These are phyloP conservation scores for Haemorhous mexicanus DNA, from an alignment of 2,113 vertebrate genomes.

Conservation along the genomic window DNA sequence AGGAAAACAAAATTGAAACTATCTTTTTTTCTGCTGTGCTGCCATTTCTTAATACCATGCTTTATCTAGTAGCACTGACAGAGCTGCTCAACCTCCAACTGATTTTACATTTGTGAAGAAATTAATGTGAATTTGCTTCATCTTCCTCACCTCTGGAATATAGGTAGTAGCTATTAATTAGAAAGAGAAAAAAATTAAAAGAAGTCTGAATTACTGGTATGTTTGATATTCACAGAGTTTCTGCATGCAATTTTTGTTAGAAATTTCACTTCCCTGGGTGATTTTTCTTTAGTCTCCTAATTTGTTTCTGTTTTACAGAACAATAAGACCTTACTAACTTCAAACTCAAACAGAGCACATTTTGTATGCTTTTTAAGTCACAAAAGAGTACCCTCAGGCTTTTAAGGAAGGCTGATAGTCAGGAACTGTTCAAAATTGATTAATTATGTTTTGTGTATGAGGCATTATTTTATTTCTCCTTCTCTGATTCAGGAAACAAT, in stretches of 20 bases:
- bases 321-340: not conserved
- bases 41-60: not conserved
- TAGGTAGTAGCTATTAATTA: not conserved
- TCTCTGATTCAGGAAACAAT: not conserved
- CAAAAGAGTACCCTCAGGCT: not conserved
- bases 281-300: not conserved
- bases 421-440: not conserved
- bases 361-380: not conserved
- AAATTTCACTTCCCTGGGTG: not conserved
- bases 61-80: not conserved
- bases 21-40: not conserved
- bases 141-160: not conserved
- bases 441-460: not conserved
- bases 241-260: not conserved
- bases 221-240: not conserved
- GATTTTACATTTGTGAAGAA: not conserved
- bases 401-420: not conserved
- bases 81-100: not conserved
- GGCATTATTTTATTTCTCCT: not conserved
- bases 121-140: not conserved
- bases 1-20: not conserved
- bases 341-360: not conserved
- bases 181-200: not conserved
- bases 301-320: not conserved
- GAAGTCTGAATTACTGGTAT: not conserved